Percentiles rank a stretch among this genome's conserved stretches.
Evolutionary conservation across 2,888 invertebrate genomes (phyloP).

Genomic region (Trilocha varians): DNA sequence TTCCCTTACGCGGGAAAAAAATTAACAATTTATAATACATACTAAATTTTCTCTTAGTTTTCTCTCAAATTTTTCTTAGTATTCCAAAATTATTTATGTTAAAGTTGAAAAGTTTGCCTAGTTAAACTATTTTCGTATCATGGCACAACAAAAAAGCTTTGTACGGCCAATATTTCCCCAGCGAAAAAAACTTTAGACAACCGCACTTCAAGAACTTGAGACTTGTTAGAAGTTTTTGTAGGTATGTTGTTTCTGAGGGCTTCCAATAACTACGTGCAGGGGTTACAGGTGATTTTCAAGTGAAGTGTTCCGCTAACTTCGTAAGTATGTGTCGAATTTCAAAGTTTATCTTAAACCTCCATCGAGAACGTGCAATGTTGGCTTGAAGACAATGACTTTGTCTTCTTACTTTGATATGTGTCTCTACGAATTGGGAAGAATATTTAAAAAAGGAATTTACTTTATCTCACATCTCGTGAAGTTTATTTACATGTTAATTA

Average conservation of each 20-base stretch:
- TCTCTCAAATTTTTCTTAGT: too few species aligned
- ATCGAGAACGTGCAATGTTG: slow-evolving; percentile 48
- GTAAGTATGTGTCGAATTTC: slow-evolving; percentile 45
- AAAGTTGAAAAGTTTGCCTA: too few species aligned
- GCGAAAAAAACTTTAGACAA: not conserved
- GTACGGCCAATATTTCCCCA: not conserved
- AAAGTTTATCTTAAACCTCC: slow-evolving; percentile 46
- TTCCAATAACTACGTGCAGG: slow-evolving; percentile 25
- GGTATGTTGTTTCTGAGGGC: slow-evolving; percentile 40
- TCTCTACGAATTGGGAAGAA: too few species aligned
- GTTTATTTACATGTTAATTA: too few species aligned
- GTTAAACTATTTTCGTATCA: too few species aligned
- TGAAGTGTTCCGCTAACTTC: slow-evolving; percentile 40
- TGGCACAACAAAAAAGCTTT: too few species aligned
- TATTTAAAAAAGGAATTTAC: too few species aligned
- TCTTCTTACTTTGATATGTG: slow-evolving; percentile 48
- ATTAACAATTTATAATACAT: too few species aligned
- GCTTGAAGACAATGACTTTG: slow-evolving; percentile 49
- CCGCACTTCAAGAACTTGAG: slow-evolving; percentile 11
- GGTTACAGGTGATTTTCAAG: slow-evolving; percentile 47
- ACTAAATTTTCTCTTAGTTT: too few species aligned
- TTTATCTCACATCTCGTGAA: too few species aligned
- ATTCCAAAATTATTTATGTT: too few species aligned
- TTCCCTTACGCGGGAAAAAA: too few species aligned
- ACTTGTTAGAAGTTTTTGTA: slow-evolving; percentile 39